Percentiles rank a stretch among this genome's conserved stretches.
These are phyloP conservation scores for Neuroterus valhalla DNA, from an alignment of 1,140 invertebrate genomes.

Conservation along the genomic window DNA sequence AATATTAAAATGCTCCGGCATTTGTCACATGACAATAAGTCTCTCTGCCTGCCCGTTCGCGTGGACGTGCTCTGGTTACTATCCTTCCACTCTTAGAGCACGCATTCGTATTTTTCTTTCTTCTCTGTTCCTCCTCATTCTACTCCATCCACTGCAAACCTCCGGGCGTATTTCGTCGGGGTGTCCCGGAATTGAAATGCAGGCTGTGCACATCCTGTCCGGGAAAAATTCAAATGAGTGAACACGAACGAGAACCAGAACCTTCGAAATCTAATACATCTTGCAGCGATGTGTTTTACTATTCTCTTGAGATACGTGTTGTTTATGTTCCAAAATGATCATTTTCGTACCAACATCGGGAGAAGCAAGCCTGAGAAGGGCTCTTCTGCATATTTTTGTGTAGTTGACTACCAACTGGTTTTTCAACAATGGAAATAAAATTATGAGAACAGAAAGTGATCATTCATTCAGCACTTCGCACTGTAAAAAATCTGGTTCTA, in stretches of 20 bases:
- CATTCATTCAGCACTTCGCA: too few relatives aligned
- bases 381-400: too few relatives aligned
- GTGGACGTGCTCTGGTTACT: slow-evolving; percentile 68
- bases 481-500: too few relatives aligned
- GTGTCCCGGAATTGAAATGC: slow-evolving; percentile 69
- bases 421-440: too few relatives aligned
- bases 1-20: slow-evolving; percentile 63
- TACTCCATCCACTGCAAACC: slow-evolving; percentile 33
- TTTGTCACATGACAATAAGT: slow-evolving; percentile 66
- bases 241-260: slow-evolving; percentile 29
- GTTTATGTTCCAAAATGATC: too few relatives aligned
- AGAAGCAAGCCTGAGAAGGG: too few relatives aligned
- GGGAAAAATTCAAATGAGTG: slow-evolving; percentile 66
- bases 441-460: too few relatives aligned
- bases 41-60: slow-evolving; percentile 55
- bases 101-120: slow-evolving; percentile 42
- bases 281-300: too few relatives aligned
- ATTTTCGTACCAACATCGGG: too few relatives aligned
- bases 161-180: slow-evolving; percentile 61
- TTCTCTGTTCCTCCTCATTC: slow-evolving; percentile 30
- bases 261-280: too few relatives aligned
- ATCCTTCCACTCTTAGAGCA: slow-evolving; percentile 53
- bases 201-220: slow-evolving; percentile 67
- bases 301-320: too few relatives aligned
- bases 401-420: too few relatives aligned